Base-by-base conservation (phyloP, 2,797 vertebrate species). In the Syndactyla subalaris region DNA sequence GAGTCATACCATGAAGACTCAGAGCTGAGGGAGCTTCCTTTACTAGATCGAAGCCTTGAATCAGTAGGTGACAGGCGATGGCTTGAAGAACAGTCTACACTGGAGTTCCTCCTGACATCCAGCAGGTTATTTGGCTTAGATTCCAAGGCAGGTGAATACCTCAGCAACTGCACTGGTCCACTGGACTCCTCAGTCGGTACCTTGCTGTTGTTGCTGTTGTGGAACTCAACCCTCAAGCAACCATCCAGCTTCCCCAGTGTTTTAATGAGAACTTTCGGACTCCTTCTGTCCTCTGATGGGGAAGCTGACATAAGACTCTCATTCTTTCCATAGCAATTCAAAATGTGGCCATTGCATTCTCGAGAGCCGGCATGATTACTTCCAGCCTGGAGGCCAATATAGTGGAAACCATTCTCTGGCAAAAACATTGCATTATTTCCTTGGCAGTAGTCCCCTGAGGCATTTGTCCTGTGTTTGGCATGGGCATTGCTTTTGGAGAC, bases 1-100 rank as follows among this genome's bases (percentile, higher is more conserved):
- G 98, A 99, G 96, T 99, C 99, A 51, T 99, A 99, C 99, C 99
- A 99, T 9, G 99, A 99, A 13, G 98, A 98, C 77, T 99, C 99
- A 0, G 99, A 99, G 96, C 99, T 99, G 70, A 99, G 97, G 0
- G 99, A 99, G 97, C 99, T 99, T 36, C 99, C 99, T 95, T 99
- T 99, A 97, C 99, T 99, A 54, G 99, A 99, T 67, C 98, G 98
- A 89, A 98, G 98, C 20, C 97, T 98, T 55, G 98, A 98, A 88
- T 98, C 98, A 1, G 98, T 97, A 17, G 98, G 97, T 82, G 98
- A 81, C 73, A 98, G 36, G 82, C 98, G 23, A 81, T 95, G 94
- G 74, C 97, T 98, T 79, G 97, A 95, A 14, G 98, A 97, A 46
- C 97, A 97, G 13, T 94, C 97, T 13, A 98, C 67, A 8, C 95